These are phyloP conservation scores for Synaphobranchus kaupii DNA, from an alignment of 2,797 vertebrate genomes.

Conservation along the genomic window DNA sequence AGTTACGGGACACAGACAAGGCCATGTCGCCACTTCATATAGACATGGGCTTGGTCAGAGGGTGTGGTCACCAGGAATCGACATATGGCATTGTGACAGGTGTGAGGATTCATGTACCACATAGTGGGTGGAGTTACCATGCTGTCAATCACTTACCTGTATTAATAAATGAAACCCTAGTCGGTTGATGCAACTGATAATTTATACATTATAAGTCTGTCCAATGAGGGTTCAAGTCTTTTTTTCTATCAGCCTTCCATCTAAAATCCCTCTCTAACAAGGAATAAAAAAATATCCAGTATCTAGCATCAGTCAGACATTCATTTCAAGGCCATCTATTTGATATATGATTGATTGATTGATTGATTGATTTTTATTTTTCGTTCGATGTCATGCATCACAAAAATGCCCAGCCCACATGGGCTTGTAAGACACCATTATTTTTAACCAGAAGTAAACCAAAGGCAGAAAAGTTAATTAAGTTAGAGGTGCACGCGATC, in stretches of 20 bases:
- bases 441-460: too few relatives aligned
- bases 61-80: not conserved
- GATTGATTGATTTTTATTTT: too few relatives aligned
- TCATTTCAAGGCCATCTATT: not conserved
- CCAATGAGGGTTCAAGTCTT: too few relatives aligned
- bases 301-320: not conserved
- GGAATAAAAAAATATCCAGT: not conserved
- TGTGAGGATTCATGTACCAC: not conserved
- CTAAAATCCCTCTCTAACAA: not conserved
- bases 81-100: not conserved
- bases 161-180: not conserved
- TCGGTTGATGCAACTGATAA: not conserved
- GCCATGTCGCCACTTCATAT: not conserved
- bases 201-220: not conserved
- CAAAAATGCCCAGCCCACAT: too few relatives aligned
- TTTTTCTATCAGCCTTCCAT: too few relatives aligned
- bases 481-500: too few relatives aligned
- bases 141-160: not conserved
- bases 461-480: too few relatives aligned
- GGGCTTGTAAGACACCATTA: too few relatives aligned
- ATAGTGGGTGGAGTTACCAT: not conserved
- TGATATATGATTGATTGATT: too few relatives aligned
- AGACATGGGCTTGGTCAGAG: not conserved
- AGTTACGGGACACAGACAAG: not conserved
- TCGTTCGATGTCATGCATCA: too few relatives aligned